Evolutionary conservation across 2,888 invertebrate species (phyloP).

Genomic region (Cybosia mesomella): DNA sequence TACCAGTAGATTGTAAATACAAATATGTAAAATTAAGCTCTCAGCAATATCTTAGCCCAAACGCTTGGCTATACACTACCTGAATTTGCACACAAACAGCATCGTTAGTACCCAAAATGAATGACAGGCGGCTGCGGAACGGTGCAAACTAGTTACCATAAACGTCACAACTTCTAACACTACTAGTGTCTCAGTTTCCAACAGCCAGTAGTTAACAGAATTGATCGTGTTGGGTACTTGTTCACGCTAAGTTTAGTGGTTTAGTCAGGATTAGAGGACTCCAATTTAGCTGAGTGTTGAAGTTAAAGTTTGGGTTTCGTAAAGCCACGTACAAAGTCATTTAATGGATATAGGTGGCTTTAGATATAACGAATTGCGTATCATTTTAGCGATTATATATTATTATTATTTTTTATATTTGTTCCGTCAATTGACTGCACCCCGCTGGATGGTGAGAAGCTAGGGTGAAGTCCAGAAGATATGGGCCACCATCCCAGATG

Average conservation of each 20-base stretch:
- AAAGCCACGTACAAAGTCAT: not conserved
- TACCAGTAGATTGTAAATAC: no score
- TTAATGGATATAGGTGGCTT: not conserved
- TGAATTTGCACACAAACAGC: not conserved
- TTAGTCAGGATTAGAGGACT: not conserved
- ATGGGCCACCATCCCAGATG: no score
- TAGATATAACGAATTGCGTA: no score
- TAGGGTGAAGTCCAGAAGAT: no score
- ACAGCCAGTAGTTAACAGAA: constrained; percentile 12
- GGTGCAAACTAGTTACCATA: not conserved
- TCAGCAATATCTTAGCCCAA: not conserved
- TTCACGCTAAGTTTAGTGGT: not conserved
- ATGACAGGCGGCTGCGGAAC: not conserved
- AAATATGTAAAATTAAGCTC: no score
- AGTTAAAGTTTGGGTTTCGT: not conserved
- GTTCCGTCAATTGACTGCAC: no score
- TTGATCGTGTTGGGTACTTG: not conserved
- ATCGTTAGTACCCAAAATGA: constrained; percentile 7
- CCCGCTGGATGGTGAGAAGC: no score
- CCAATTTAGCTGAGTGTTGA: not conserved
- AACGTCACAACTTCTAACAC: not conserved
- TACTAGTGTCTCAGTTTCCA: constrained; percentile 7
- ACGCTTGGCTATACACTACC: not conserved
- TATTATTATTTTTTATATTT: no score
- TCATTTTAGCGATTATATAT: no score